Conservation (phyloP, 2,888 invertebrate species). For the Dusona sp. region DNA sequence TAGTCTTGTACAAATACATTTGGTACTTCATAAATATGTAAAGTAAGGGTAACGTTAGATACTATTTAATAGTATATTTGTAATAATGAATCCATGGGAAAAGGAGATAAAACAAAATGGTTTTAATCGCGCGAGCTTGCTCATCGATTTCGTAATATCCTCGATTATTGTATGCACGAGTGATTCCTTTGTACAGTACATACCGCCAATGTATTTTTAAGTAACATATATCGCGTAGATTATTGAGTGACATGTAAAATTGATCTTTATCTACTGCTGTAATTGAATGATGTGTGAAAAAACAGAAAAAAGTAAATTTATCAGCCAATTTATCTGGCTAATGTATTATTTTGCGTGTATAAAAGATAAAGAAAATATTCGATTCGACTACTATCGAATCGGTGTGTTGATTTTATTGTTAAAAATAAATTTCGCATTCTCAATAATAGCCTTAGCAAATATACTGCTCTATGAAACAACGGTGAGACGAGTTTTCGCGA, state of each 20-base stretch:
- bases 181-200: slow-evolving; percentile 61
- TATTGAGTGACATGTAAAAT: slow-evolving; percentile 37
- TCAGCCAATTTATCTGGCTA: slow-evolving; percentile 39
- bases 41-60: slow-evolving; percentile 9
- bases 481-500: neutral
- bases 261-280: slow-evolving; percentile 26
- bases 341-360: slow-evolving; percentile 55
- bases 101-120: slow-evolving; percentile 19
- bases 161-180: slow-evolving; percentile 15
- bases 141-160: slow-evolving; percentile 19
- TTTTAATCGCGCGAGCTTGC: slow-evolving; percentile 46
- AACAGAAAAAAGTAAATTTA: neutral
- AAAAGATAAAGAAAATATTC: slow-evolving; percentile 1
- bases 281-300: slow-evolving; percentile 15
- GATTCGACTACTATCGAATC: slow-evolving; percentile 21
- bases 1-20: slow-evolving; percentile 42
- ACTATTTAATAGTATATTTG: slow-evolving; percentile 34
- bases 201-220: slow-evolving; percentile 66
- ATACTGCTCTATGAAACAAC: slow-evolving; percentile 1
- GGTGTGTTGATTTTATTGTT: slow-evolving; percentile 24
- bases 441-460: slow-evolving; percentile 8
- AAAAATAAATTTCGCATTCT: slow-evolving; percentile 54
- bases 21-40: slow-evolving; percentile 28
- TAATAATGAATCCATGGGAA: slow-evolving; percentile 37
- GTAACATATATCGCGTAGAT: slow-evolving; percentile 44